Evolutionary conservation across 2,797 vertebrate genomes (phyloP).

Genomic region (Microctenopoma stevenorrisi): DNA sequence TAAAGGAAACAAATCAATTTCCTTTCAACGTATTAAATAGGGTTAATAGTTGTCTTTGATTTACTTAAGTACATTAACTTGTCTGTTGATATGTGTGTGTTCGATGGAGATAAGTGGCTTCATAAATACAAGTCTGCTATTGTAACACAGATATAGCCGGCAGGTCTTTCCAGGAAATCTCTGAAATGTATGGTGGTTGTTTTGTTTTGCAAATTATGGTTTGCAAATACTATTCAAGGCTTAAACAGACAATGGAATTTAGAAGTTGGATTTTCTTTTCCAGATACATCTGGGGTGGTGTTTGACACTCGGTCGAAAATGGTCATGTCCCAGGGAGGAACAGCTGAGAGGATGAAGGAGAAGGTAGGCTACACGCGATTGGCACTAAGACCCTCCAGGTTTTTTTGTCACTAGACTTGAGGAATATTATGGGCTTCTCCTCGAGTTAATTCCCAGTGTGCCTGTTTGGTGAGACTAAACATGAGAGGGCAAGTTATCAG

Average conservation of each 20-base stretch:
- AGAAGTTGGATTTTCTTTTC: not conserved
- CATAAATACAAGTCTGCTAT: conserved; percentile 1
- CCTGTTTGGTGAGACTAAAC: conserved; percentile 19
- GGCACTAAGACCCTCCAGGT: not conserved
- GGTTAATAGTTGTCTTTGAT: not conserved
- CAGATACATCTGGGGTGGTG: conserved; percentile 93
- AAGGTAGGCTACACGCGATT: conserved; percentile 83
- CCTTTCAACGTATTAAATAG: not conserved
- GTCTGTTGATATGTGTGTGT: not conserved
- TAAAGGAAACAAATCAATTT: not conserved
- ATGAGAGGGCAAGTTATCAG: conserved; percentile 11
- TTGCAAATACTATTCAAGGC: conserved; percentile 64
- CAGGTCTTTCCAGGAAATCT: conserved; percentile 30
- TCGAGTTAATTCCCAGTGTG: conserved; percentile 14
- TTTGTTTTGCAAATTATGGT: conserved; percentile 81
- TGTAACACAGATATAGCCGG: not conserved
- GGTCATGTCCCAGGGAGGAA: conserved; percentile 95
- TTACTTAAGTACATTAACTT: not conserved
- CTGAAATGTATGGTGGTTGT: conserved; percentile 14
- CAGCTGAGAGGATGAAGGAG: conserved; percentile 96
- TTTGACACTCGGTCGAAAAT: conserved; percentile 96
- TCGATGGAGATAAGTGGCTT: not conserved
- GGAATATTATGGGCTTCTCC: not conserved
- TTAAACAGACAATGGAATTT: conserved; percentile 10
- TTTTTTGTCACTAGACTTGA: not conserved